These are phyloP conservation scores for Tadarida brasiliensis DNA, from an alignment of 2,797 vertebrate species.

Conservation along the genomic window DNA sequence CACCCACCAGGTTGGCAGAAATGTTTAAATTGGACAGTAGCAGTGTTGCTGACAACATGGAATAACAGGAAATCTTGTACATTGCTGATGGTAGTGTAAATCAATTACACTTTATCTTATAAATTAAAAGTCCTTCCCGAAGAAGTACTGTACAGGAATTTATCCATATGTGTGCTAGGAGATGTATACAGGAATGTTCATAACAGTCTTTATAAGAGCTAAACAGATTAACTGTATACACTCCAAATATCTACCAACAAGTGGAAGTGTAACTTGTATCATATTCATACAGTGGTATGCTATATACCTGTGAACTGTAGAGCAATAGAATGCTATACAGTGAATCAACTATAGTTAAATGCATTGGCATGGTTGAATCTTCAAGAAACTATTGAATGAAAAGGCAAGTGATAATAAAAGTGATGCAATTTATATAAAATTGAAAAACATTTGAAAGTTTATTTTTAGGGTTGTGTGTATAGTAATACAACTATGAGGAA, in stretches of 20 bases:
- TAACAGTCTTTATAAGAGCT: neutral
- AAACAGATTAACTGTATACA: neutral
- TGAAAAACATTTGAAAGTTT: neutral
- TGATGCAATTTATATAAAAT: neutral
- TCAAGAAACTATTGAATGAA: neutral
- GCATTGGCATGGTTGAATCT: neutral
- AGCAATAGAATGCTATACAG: accelerated
- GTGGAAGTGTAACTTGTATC: neutral
- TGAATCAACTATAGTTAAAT: neutral
- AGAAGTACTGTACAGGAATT: neutral
- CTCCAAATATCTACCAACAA: neutral
- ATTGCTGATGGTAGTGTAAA: neutral
- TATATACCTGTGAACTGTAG: accelerated
- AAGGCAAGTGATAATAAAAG: neutral
- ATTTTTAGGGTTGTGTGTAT: neutral
- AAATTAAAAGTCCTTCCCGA: conserved; percentile 5
- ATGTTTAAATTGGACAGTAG: neutral
- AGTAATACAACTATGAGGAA: conserved; percentile 31
- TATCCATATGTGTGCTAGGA: neutral
- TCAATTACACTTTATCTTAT: neutral
- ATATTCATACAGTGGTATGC: neutral
- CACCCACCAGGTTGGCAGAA: neutral
- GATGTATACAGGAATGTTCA: neutral
- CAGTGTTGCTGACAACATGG: neutral
- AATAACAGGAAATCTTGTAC: neutral